Conservation (phyloP, 2,888 invertebrate genomes). For the Anthophora plumipes region DNA sequence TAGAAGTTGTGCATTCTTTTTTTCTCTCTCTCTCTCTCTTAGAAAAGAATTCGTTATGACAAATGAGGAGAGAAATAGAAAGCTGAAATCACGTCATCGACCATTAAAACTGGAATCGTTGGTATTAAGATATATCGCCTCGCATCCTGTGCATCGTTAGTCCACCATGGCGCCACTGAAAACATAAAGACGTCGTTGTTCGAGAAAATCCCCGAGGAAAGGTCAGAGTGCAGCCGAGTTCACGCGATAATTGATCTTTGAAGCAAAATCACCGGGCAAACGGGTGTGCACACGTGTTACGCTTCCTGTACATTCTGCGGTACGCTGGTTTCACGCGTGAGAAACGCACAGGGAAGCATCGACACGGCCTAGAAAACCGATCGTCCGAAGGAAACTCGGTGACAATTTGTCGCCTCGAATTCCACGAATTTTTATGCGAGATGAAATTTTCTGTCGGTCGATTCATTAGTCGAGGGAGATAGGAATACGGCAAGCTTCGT, state of each 20-base stretch:
- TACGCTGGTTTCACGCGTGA: not conserved
- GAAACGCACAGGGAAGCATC: not conserved
- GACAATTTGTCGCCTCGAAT: conserved; percentile 12
- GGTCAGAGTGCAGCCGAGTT: conserved; percentile 32
- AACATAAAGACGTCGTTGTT: conserved; percentile 12
- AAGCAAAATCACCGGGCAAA: not conserved
- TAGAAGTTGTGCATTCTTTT: not conserved
- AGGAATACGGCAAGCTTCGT: not conserved
- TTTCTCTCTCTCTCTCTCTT: too few species aligned
- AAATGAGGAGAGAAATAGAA: not conserved
- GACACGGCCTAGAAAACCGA: conserved; percentile 12
- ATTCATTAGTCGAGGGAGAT: not conserved
- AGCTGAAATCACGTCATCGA: not conserved
- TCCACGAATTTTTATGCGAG: not conserved
- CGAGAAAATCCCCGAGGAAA: conserved; percentile 8
- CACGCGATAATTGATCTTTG: not conserved
- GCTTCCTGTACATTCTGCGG: too few species aligned
- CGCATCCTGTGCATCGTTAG: conserved; percentile 25
- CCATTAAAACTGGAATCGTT: conserved; percentile 33
- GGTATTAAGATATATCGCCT: conserved; percentile 33
- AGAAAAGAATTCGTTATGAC: not conserved
- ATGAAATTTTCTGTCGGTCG: conserved; percentile 2
- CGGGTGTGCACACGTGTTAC: not conserved
- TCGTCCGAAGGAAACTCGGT: not conserved
- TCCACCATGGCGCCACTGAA: conserved; percentile 16